Evolutionary conservation across 1,140 invertebrate genomes (phyloP).

Genomic region (Zaprionus kolodkinae): DNA sequence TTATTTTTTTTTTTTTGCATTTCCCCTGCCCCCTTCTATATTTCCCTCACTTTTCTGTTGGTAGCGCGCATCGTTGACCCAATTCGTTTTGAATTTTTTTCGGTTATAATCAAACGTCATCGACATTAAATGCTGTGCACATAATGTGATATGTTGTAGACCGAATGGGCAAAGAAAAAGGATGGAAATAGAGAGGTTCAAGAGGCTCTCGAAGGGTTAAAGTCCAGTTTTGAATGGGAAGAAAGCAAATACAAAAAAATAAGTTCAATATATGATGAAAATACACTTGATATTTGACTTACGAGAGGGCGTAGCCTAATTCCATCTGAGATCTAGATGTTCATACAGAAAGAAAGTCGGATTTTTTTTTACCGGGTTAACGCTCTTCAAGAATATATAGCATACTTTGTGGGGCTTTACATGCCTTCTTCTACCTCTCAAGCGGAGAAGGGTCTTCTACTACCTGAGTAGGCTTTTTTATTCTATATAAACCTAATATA

Average conservation of each 20-base stretch:
- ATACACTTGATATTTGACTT: no score
- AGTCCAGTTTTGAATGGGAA: not conserved
- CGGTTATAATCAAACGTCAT: slow-evolving; percentile 36
- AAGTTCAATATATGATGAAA: no score
- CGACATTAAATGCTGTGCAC: slow-evolving; percentile 31
- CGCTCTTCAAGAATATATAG: no score
- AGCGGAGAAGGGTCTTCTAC: no score
- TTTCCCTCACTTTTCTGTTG: slow-evolving; percentile 45
- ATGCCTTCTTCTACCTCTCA: no score
- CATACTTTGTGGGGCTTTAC: no score
- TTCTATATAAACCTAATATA: no score
- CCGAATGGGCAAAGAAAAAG: not conserved
- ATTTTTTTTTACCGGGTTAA: no score
- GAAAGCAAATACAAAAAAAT: not conserved
- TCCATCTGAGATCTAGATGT: no score
- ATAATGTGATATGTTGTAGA: slow-evolving; percentile 14
- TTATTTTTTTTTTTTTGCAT: slow-evolving; percentile 6
- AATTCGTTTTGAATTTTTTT: slow-evolving; percentile 39
- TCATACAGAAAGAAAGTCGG: no score
- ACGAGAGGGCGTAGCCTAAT: no score
- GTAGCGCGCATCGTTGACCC: slow-evolving; percentile 64
- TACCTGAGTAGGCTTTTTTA: no score
- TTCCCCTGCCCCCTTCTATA: not conserved
- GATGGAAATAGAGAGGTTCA: not conserved
- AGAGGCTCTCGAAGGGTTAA: not conserved